Conservation (phyloP, 2,797 vertebrate genomes). For the Taeniopygia guttata region DNA sequence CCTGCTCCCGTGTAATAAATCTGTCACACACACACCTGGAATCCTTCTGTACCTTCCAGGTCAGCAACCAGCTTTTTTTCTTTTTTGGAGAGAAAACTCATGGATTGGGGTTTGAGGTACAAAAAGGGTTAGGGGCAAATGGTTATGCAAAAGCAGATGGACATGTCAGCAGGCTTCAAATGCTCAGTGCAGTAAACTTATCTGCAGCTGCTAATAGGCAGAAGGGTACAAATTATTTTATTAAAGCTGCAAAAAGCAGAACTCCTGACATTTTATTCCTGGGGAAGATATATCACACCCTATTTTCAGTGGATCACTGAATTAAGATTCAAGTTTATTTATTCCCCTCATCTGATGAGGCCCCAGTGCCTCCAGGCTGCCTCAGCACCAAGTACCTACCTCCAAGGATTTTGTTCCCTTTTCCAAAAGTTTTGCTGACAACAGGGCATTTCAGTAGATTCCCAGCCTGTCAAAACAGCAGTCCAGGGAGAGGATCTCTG, state of each 20-base stretch:
- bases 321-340: neutral
- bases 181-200: neutral
- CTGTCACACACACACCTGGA: neutral
- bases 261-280: neutral
- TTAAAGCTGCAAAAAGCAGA: neutral
- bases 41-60: neutral
- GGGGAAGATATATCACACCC: neutral
- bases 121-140: neutral
- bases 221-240: neutral
- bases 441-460: neutral
- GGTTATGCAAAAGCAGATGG: neutral
- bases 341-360: neutral
- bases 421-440: neutral
- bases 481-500: neutral
- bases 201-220: neutral
- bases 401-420: neutral
- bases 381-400: rapidly evolving
- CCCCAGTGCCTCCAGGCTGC: neutral
- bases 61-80: rapidly evolving
- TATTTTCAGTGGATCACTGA: neutral
- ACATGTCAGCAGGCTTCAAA: neutral
- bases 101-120: neutral
- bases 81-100: neutral
- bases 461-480: rapidly evolving
- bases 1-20: neutral